Evolutionary conservation across 2,888 invertebrate species (phyloP).

Genomic region (Nesidiocoris tenuis): DNA sequence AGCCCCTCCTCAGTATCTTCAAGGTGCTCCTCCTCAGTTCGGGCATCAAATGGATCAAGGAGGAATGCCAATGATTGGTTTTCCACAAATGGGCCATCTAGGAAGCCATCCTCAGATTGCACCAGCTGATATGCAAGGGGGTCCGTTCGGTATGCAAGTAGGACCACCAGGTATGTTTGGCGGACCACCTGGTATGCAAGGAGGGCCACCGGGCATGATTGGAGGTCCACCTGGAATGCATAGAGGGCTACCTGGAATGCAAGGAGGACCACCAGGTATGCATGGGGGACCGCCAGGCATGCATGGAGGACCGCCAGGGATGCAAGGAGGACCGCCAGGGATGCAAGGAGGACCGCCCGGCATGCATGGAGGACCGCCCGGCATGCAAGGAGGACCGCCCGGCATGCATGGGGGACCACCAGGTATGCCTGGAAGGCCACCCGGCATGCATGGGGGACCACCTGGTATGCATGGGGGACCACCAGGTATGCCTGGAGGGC

Average conservation of each 20-base stretch:
- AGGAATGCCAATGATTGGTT: not conserved
- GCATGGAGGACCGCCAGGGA: not conserved
- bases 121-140: not conserved
- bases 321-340: not conserved
- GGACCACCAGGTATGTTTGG: not conserved
- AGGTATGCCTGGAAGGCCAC: not conserved
- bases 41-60: too few species aligned
- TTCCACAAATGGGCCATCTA: too few species aligned
- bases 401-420: not conserved
- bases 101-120: too few species aligned
- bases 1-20: not conserved
- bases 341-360: not conserved
- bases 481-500: not conserved
- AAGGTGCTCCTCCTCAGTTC: not conserved
- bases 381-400: not conserved
- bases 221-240: not conserved
- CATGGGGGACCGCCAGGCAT: not conserved
- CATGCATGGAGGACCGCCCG: not conserved
- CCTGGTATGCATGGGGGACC: not conserved
- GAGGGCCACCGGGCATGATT: not conserved
- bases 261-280: not conserved
- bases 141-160: not conserved
- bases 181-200: constrained; percentile 1
- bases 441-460: not conserved
- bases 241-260: not conserved